Evolutionary conservation across 2,113 vertebrate genomes (phyloP).

Genomic region (Miniopterus natalensis): DNA sequence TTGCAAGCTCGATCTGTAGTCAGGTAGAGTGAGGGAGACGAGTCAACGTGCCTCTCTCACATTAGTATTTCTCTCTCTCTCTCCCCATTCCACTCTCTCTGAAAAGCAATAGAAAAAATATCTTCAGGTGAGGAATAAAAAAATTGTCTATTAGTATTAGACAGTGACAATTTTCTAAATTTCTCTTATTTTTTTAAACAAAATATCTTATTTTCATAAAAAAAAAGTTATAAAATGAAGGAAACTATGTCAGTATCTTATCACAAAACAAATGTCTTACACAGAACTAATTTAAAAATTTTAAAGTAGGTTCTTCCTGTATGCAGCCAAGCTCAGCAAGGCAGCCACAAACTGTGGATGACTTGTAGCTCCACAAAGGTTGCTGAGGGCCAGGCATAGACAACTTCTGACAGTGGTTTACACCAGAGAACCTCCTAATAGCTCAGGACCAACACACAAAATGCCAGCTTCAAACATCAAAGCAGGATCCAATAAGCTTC

Average conservation of each 20-base stretch:
- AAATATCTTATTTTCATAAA: slow-evolving; percentile 1
- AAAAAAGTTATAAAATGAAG: neutral
- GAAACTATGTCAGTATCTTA: neutral
- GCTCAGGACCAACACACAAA: neutral
- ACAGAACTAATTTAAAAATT: neutral
- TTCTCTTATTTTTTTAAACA: neutral
- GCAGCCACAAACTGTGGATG: neutral
- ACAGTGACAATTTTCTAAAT: neutral
- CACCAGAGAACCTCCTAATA: neutral
- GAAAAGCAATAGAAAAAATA: too few species aligned
- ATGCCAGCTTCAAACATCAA: neutral
- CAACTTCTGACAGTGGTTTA: neutral
- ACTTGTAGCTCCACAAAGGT: neutral
- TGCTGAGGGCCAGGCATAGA: neutral
- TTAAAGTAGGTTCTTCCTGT: neutral
- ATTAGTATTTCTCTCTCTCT: too few species aligned
- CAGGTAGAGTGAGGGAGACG: too few species aligned
- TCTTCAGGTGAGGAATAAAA: too few species aligned
- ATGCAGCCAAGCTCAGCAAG: neutral
- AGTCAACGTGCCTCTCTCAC: too few species aligned
- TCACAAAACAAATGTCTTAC: neutral
- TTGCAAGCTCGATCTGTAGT: too few species aligned
- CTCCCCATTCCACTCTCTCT: too few species aligned
- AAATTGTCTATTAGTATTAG: neutral
- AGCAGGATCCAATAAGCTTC: neutral